phyloP scores from a whole-genome alignment of 2,113 vertebrate genomes.

The Camelus bactrianus region DNA sequence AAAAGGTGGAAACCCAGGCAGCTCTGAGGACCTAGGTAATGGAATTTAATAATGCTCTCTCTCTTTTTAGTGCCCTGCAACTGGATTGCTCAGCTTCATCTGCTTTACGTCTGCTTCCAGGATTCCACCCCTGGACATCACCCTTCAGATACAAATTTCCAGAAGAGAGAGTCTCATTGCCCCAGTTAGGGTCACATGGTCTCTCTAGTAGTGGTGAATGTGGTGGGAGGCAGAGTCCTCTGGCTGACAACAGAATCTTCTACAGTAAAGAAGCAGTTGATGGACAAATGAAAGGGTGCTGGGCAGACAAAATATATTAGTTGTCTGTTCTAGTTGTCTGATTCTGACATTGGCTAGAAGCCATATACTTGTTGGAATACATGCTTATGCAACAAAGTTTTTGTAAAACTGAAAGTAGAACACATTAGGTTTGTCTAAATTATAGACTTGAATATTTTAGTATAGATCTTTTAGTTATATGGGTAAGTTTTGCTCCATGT shows the following conservation, averaged over 20 bases:
- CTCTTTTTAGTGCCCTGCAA: background rate
- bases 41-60: background rate
- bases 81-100: background rate
- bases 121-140: background rate
- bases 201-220: background rate
- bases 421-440: constrained; percentile 5
- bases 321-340: background rate
- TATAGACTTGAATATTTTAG: background rate
- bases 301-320: background rate
- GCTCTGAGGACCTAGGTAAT: background rate
- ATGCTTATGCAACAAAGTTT: background rate
- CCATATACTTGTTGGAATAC: background rate
- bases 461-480: background rate
- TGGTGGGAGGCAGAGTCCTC: background rate
- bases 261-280: background rate
- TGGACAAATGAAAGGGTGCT: background rate
- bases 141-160: background rate
- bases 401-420: constrained; percentile 2
- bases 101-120: background rate
- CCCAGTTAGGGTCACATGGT: background rate
- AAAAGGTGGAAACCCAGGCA: background rate
- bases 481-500: background rate
- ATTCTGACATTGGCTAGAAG: background rate
- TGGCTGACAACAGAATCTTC: background rate
- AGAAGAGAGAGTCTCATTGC: background rate